A percentile compares a stretch with the other conserved stretches of the same genome.
phyloP scores from a whole-genome alignment of 2,888 invertebrate species.

The Tetragonula carbonaria region DNA sequence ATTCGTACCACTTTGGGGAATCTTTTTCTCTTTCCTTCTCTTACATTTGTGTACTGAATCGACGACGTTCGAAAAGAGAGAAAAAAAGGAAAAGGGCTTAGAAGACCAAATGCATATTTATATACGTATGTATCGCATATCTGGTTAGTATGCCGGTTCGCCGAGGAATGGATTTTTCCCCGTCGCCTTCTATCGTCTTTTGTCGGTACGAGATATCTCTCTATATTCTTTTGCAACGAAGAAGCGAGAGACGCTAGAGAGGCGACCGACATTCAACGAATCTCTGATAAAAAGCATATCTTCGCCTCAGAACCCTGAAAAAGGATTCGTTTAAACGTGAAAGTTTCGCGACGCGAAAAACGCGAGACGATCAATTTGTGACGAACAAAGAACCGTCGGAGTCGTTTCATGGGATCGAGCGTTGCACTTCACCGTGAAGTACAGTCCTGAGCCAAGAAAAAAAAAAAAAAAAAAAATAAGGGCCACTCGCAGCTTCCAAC shows the following conservation, averaged over 20 bases:
- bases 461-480: too few species aligned
- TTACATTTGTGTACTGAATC: too few species aligned
- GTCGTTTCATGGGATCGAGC: constrained; percentile 33
- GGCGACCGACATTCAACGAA: constrained; percentile 58
- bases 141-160: constrained; percentile 42
- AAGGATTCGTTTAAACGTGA: constrained; percentile 64
- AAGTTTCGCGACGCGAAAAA: constrained; percentile 50
- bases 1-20: background rate
- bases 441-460: too few species aligned
- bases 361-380: constrained; percentile 56
- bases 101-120: background rate
- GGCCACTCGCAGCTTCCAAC: too few species aligned
- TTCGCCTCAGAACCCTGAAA: constrained; percentile 53
- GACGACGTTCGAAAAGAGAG: too few species aligned
- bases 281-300: constrained; percentile 68
- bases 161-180: background rate
- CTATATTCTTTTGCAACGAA: constrained; percentile 52
- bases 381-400: constrained; percentile 27
- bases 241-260: constrained; percentile 29
- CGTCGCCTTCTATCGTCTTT: too few species aligned
- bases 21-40: background rate
- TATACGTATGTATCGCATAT: too few species aligned
- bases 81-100: constrained; percentile 9
- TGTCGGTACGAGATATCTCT: constrained; percentile 43
- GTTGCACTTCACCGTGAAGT: background rate